Evolutionary conservation across 2,888 invertebrate species (phyloP).

Genomic region (Drosophila ezoana): DNA sequence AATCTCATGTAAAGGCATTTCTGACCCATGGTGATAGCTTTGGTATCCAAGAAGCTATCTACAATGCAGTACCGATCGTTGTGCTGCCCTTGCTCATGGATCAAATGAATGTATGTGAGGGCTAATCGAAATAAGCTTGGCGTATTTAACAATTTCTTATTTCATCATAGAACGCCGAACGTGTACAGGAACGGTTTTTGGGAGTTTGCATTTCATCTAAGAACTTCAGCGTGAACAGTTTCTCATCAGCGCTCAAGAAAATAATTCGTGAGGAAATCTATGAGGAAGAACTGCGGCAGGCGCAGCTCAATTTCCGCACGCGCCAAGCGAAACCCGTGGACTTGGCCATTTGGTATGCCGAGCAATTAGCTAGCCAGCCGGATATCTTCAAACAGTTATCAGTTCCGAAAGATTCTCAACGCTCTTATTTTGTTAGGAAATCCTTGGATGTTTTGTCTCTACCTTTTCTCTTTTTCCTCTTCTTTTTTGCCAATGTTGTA

Average conservation of each 20-base stretch:
- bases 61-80: constrained; percentile 80
- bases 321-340: constrained; percentile 46
- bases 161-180: constrained; percentile 58
- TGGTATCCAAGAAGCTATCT: constrained; percentile 76
- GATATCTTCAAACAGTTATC: constrained; percentile 36
- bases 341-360: constrained; percentile 67
- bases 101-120: constrained; percentile 67
- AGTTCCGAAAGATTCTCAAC: constrained; percentile 6
- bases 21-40: constrained; percentile 81
- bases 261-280: constrained; percentile 29
- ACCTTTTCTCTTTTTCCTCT: constrained; percentile 19
- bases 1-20: constrained; percentile 71
- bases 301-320: constrained; percentile 48
- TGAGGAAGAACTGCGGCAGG: constrained; percentile 14
- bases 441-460: constrained; percentile 58
- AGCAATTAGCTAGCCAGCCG: constrained; percentile 52
- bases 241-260: constrained; percentile 28
- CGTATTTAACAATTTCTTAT: neutral
- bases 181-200: constrained; percentile 52
- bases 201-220: constrained; percentile 41
- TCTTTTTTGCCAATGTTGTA: constrained; percentile 25
- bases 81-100: constrained; percentile 79
- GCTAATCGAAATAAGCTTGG: neutral
- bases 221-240: constrained; percentile 6
- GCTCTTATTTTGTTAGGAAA: constrained; percentile 43